A percentile compares a stretch with the other conserved stretches of the same genome.
Conservation (phyloP, 2,888 invertebrate genomes). For the Nasonia oneida region DNA sequence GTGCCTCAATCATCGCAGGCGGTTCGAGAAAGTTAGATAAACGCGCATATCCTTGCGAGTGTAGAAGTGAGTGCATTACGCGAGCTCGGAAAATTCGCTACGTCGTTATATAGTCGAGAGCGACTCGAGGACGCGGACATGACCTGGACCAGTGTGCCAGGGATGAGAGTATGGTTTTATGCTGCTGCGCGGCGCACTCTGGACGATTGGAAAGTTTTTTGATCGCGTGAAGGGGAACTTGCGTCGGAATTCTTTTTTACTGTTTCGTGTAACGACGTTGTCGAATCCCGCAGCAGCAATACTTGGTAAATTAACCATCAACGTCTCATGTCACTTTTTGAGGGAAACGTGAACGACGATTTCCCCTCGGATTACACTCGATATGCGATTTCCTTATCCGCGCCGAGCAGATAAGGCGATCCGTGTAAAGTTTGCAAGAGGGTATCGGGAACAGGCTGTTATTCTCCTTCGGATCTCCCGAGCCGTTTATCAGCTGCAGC, state of each 20-base stretch:
- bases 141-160: neutral
- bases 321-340: neutral
- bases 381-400: neutral
- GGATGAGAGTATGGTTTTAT: slow-evolving; percentile 5
- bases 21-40: neutral
- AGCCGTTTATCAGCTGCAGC: neutral
- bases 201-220: neutral
- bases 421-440: neutral
- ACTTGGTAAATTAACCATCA: neutral
- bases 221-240: neutral
- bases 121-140: neutral
- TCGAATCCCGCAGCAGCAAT: neutral
- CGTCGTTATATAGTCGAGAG: neutral
- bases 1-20: neutral
- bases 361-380: neutral
- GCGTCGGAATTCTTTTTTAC: neutral
- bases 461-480: neutral
- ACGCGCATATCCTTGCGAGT: neutral
- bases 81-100: slow-evolving; percentile 1
- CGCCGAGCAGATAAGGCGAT: neutral
- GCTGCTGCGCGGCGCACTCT: neutral
- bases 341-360: neutral
- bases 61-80: neutral
- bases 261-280: neutral
- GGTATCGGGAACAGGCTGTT: neutral